Evolutionary conservation across 1,140 invertebrate species (phyloP), one percentile per base, ranked within the genome.

Genomic region (Danaus melanippus): DNA sequence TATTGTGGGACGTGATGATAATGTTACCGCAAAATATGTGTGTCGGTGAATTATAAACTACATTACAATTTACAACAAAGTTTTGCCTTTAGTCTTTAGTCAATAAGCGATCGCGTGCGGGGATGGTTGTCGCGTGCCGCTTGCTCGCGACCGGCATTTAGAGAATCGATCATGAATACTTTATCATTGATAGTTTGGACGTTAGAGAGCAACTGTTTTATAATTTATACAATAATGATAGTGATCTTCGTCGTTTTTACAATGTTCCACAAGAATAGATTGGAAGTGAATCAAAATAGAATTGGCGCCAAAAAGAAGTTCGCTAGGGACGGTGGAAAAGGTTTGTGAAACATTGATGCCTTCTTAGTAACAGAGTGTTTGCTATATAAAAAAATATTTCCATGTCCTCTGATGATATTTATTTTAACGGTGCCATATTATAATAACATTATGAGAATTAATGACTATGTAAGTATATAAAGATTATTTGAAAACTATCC

Each of bases 171-270:
- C 15, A 85, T 85, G 82, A 85, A 84, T 65, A 32, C 80, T 8
- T 74, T 85, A 47, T 85, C 82, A 41, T 53, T 78, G 8, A 67
- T 67, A n/a, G 65, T 85, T 42, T 83, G 77, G 79, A 67, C 73
- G 6, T 62, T 85, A 53, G 82, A 85, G 58, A 78, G 74, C 42
- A 74, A 85, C 61, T 85, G 82, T 76, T 82, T 79, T 60, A 71
- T 69, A 42, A 76, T 85, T 50, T 85, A 85, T 50, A 73, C 77
- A 8, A 66, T 71, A 9, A 62, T 85, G 60, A 67, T 82, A 40
- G 68, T 79, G 53, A 66, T 70, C 64, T 85, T 85, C 55, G 59
- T 82, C 10, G 67, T 56, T 7, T 82, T 85, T 53, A 84, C 82
- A 12, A 67, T 81, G 59, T 78, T 74, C 53, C 82, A 85, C 55